These are phyloP conservation scores for Torymus aiolomorphi DNA, from an alignment of 2,888 invertebrate species.

Conservation along the genomic window DNA sequence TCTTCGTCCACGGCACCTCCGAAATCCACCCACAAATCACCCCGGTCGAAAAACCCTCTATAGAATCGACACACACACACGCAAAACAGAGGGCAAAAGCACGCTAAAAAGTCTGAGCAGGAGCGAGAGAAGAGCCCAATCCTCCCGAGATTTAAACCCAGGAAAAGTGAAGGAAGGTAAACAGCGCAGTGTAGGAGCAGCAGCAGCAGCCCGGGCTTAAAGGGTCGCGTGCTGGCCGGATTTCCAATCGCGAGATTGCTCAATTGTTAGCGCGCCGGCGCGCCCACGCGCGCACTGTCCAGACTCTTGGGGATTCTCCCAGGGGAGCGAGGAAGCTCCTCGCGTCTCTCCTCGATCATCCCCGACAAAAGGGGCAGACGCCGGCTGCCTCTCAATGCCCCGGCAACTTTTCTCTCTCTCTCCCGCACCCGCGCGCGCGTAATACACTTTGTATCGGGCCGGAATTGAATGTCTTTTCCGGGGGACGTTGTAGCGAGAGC, in stretches of 20 bases:
- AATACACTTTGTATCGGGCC: constrained; percentile 41
- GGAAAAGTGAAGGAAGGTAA: constrained; percentile 61
- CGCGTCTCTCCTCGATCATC: constrained; percentile 24
- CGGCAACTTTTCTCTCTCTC: constrained; percentile 11
- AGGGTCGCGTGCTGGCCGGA: constrained; percentile 54
- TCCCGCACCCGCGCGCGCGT: not conserved
- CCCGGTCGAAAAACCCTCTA: too few relatives aligned
- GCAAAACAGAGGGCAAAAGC: not conserved
- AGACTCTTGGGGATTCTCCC: constrained; percentile 10
- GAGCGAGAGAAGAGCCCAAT: constrained; percentile 56
- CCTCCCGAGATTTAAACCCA: constrained; percentile 39
- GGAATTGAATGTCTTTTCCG: constrained; percentile 52
- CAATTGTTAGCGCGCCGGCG: constrained; percentile 69
- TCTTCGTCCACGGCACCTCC: too few relatives aligned
- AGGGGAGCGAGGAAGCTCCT: not conserved
- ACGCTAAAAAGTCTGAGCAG: constrained; percentile 56
- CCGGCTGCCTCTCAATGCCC: not conserved
- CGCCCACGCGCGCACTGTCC: not conserved
- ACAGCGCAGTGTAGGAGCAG: constrained; percentile 59
- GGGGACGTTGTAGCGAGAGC: too few relatives aligned
- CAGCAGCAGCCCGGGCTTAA: not conserved
- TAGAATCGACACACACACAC: not conserved
- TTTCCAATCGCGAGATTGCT: constrained; percentile 73
- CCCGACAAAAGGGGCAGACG: constrained; percentile 13
- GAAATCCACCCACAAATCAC: too few relatives aligned